phyloP scores from a whole-genome alignment of 2,888 invertebrate genomes.

The Limenitis arthemis region DNA sequence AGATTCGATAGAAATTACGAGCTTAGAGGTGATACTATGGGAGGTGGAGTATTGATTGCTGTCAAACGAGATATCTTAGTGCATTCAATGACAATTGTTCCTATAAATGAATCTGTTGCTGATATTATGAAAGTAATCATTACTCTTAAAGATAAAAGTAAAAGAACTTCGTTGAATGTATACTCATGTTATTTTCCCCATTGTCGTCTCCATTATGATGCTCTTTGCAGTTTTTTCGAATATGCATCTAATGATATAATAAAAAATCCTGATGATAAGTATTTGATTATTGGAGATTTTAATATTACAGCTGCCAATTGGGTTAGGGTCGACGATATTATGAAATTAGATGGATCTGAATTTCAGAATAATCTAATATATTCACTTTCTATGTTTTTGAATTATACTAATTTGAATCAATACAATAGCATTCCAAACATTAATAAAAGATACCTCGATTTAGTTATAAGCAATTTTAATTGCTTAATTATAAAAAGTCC shows the following conservation, averaged over 20 bases:
- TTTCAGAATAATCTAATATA: no score
- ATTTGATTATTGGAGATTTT: background rate
- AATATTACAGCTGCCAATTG: background rate
- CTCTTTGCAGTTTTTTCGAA: background rate
- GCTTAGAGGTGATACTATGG: background rate
- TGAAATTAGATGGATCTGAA: no score
- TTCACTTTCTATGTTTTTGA: background rate
- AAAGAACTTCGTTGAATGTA: background rate
- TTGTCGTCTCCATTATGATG: background rate
- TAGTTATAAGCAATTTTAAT: no score
- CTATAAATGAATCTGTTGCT: no score
- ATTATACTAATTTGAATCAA: background rate
- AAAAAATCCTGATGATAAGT: background rate
- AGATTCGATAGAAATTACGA: no score
- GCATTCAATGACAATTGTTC: no score
- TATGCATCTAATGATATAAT: background rate
- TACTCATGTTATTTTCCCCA: background rate
- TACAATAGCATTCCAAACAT: background rate
- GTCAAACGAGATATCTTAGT: background rate
- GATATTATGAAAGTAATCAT: background rate
- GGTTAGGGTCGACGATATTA: background rate
- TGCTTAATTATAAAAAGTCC: no score
- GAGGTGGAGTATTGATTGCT: constrained; percentile 1
- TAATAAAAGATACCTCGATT: background rate
- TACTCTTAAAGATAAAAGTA: background rate